phyloP scores from a whole-genome alignment of 2,113 vertebrate species.

The Tricholaema leucomelas region DNA sequence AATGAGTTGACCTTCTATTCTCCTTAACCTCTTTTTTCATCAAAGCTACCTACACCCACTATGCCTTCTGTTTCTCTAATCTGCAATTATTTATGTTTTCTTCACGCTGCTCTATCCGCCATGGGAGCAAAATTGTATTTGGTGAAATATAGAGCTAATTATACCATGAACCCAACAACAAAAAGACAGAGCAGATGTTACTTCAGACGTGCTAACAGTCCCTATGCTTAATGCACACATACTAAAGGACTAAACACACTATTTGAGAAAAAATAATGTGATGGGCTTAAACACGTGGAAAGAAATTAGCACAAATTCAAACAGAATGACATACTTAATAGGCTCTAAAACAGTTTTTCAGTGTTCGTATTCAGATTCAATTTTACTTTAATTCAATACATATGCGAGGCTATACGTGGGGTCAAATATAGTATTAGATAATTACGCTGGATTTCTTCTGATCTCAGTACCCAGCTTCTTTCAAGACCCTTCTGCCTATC shows the following conservation, averaged over 20 bases:
- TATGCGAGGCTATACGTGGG: constrained; percentile 49
- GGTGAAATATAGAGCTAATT: constrained; percentile 87
- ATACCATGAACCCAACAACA: constrained; percentile 83
- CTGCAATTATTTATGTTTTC: constrained; percentile 88
- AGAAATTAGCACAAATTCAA: constrained; percentile 72
- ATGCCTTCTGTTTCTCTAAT: constrained; percentile 87
- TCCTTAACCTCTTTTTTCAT: constrained; percentile 82
- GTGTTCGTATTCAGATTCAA: constrained; percentile 62
- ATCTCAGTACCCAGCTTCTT: not conserved
- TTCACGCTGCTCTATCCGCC: constrained; percentile 80
- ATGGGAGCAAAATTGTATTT: constrained; percentile 84
- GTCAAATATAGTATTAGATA: constrained; percentile 35
- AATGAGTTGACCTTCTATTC: constrained; percentile 80
- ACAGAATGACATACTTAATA: constrained; percentile 66
- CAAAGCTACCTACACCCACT: constrained; percentile 81
- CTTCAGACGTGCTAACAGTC: constrained; percentile 81
- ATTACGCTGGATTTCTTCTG: constrained; percentile 27
- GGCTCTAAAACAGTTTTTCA: constrained; percentile 68
- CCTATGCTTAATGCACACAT: constrained; percentile 71
- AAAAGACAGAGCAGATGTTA: constrained; percentile 87
- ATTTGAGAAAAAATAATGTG: constrained; percentile 62
- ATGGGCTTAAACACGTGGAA: constrained; percentile 77
- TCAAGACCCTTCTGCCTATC: not conserved
- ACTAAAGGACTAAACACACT: constrained; percentile 64
- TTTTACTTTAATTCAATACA: constrained; percentile 72